Conservation (phyloP, 2,113 vertebrate species). For the Epinephelus lanceolatus region DNA sequence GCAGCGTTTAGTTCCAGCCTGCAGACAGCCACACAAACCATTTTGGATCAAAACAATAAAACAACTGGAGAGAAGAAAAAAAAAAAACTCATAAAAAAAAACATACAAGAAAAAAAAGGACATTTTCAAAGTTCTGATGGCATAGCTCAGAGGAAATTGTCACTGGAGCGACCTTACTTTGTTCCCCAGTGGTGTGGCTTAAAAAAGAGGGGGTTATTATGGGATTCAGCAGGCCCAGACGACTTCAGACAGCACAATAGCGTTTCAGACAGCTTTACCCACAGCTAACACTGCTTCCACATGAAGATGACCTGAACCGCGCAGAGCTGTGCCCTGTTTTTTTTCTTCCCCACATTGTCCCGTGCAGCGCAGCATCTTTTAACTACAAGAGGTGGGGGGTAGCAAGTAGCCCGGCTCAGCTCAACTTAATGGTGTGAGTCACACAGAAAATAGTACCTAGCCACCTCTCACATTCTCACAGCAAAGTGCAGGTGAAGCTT, state of each 20-base stretch:
- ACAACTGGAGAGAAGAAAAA: slow-evolving; percentile 42
- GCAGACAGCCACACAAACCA: slow-evolving; percentile 81
- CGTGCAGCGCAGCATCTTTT: slow-evolving; percentile 14
- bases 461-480: slow-evolving; percentile 79
- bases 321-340: slow-evolving; percentile 35
- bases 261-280: slow-evolving; percentile 85
- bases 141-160: slow-evolving; percentile 81
- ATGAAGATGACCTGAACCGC: slow-evolving; percentile 48
- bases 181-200: slow-evolving; percentile 70
- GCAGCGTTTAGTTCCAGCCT: slow-evolving; percentile 82
- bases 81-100: slow-evolving; percentile 26
- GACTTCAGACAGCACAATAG: slow-evolving; percentile 65
- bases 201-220: slow-evolving; percentile 67
- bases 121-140: slow-evolving; percentile 77
- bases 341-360: slow-evolving; percentile 5
- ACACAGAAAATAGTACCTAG: slow-evolving; percentile 71
- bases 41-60: slow-evolving; percentile 74
- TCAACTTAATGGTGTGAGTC: slow-evolving; percentile 45
- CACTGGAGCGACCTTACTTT: slow-evolving; percentile 79
- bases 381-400: not conserved
- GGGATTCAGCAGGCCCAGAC: slow-evolving; percentile 68
- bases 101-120: slow-evolving; percentile 50
- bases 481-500: slow-evolving; percentile 85
- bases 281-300: slow-evolving; percentile 63
- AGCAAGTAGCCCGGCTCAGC: slow-evolving; percentile 40